These are phyloP conservation scores for Sinocyclocheilus grahami DNA, from an alignment of 2,113 vertebrate species.

Conservation along the genomic window DNA sequence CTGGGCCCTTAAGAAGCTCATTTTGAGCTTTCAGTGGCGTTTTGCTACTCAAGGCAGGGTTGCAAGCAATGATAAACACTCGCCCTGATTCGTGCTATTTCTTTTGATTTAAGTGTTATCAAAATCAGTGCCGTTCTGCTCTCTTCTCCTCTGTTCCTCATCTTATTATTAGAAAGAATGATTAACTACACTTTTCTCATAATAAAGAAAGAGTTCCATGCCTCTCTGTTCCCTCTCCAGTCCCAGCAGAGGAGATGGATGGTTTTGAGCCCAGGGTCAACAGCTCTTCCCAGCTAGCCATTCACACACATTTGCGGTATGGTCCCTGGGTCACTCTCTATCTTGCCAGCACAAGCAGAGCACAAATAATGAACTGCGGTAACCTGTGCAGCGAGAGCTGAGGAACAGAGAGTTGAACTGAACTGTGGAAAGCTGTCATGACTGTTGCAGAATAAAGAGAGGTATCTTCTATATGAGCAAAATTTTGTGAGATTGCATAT, in stretches of 20 bases:
- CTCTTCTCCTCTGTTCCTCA: neutral
- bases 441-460: neutral
- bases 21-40: neutral
- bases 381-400: slow-evolving; percentile 7
- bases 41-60: neutral
- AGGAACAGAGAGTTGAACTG: slow-evolving; percentile 14
- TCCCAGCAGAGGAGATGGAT: slow-evolving; percentile 38
- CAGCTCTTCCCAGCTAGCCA: slow-evolving; percentile 34
- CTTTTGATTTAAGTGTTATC: slow-evolving; percentile 35
- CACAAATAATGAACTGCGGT: slow-evolving; percentile 35
- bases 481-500: neutral
- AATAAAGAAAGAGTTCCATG: slow-evolving; percentile 1
- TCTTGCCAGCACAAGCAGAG: slow-evolving; percentile 34
- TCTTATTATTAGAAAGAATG: slow-evolving; percentile 1
- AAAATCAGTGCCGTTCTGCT: neutral
- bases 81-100: neutral
- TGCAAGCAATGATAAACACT: slow-evolving; percentile 16
- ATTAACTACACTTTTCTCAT: neutral
- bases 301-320: neutral
- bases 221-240: neutral
- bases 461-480: neutral
- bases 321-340: slow-evolving; percentile 35
- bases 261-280: slow-evolving; percentile 26
- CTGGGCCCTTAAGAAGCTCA: neutral
- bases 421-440: slow-evolving; percentile 7